A percentile compares a stretch with the other conserved stretches of the same genome.
phyloP scores from a whole-genome alignment of 2,888 invertebrate species.

The Lycocerus yunnanus region DNA sequence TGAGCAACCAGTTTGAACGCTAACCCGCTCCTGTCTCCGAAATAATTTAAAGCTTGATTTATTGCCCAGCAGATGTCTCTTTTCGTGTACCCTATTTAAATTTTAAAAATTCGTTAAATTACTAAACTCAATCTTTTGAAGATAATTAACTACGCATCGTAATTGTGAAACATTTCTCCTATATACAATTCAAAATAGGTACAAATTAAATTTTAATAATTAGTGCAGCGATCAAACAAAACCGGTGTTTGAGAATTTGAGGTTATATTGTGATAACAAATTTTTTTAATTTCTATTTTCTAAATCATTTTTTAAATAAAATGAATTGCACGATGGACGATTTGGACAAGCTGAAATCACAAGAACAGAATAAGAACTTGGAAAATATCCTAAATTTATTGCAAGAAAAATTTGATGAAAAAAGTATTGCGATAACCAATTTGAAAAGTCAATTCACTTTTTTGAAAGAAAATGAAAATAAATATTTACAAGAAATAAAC shows the following conservation, averaged over 20 bases:
- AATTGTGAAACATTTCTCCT: too few species aligned
- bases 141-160: too few species aligned
- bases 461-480: slow-evolving; percentile 36
- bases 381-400: not conserved
- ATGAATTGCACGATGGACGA: not conserved
- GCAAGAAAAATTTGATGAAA: slow-evolving; percentile 36
- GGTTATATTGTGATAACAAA: not conserved
- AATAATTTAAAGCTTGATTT: too few species aligned
- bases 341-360: not conserved
- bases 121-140: too few species aligned
- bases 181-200: not conserved
- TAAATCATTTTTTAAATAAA: not conserved
- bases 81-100: too few species aligned
- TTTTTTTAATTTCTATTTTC: slow-evolving; percentile 6
- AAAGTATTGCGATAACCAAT: slow-evolving; percentile 41
- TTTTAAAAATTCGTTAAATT: too few species aligned
- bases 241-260: not conserved
- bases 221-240: not conserved
- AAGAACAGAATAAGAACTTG: not conserved
- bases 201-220: not conserved
- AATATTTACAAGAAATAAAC: slow-evolving; percentile 35
- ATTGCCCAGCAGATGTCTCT: too few species aligned
- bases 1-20: too few species aligned
- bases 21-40: too few species aligned
- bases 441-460: slow-evolving; percentile 38